Percentiles rank a stretch among this genome's conserved stretches.
Evolutionary conservation across 2,888 invertebrate species (phyloP).

Genomic region (Drosophila yooni): DNA sequence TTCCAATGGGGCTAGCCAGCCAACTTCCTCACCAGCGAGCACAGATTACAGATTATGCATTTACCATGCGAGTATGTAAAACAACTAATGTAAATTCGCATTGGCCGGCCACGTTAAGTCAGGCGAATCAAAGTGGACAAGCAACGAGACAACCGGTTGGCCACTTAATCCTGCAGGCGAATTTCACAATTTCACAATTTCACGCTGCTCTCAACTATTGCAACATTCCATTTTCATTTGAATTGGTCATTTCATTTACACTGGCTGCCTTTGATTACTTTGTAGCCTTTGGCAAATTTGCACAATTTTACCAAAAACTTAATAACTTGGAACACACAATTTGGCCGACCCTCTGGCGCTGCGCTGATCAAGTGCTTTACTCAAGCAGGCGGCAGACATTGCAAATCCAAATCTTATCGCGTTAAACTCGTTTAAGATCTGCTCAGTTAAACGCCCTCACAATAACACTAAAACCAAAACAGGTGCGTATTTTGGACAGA

Average conservation of each 20-base stretch:
- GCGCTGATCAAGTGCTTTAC: constrained; percentile 59
- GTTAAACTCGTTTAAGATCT: constrained; percentile 33
- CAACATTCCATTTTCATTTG: constrained; percentile 68
- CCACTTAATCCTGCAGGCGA: constrained; percentile 58
- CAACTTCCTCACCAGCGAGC: constrained; percentile 51
- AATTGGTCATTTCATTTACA: constrained; percentile 71
- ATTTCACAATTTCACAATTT: constrained; percentile 76
- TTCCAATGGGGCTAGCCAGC: constrained; percentile 29
- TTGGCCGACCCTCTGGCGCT: not conserved
- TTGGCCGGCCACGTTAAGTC: constrained; percentile 18
- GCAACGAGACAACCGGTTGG: constrained; percentile 23
- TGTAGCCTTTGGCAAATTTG: constrained; percentile 66
- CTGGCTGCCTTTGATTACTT: constrained; percentile 67
- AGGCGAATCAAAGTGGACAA: not conserved
- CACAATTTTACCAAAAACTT: constrained; percentile 62
- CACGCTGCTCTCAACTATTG: constrained; percentile 45
- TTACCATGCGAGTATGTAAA: constrained; percentile 26
- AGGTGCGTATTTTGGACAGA: constrained; percentile 24
- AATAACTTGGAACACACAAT: constrained; percentile 59
- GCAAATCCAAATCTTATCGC: constrained; percentile 41
- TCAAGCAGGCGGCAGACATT: constrained; percentile 40
- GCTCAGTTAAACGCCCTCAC: constrained; percentile 36
- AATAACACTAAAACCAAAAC: constrained; percentile 12
- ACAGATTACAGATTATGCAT: constrained; percentile 35
- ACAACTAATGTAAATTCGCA: constrained; percentile 17